These are phyloP conservation scores for Drosophila ezoana DNA, from an alignment of 2,888 invertebrate species.

Conservation along the genomic window DNA sequence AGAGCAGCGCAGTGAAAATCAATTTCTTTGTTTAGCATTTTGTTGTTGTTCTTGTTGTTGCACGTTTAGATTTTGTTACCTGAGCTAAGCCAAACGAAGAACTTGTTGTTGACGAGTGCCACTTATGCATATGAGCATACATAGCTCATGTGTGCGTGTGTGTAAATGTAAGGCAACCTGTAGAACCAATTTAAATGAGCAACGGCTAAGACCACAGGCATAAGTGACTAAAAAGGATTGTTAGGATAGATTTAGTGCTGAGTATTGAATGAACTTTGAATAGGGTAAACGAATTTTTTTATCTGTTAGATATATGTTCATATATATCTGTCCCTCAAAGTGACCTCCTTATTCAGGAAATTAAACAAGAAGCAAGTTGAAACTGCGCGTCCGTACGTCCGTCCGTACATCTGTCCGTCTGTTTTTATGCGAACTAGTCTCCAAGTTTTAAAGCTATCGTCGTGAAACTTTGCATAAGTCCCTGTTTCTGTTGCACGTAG, in stretches of 20 bases:
- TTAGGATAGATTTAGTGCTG: not conserved
- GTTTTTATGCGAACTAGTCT: no score
- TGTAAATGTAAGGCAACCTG: slow-evolving; percentile 48
- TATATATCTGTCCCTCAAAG: no score
- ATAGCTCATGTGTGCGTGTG: not conserved
- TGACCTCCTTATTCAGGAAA: no score
- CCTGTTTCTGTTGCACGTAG: no score
- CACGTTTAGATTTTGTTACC: slow-evolving; percentile 45
- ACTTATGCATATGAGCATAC: slow-evolving; percentile 21
- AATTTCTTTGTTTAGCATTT: slow-evolving; percentile 72
- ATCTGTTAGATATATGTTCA: no score
- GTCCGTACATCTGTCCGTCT: no score
- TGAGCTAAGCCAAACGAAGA: slow-evolving; percentile 31
- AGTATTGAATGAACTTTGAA: no score
- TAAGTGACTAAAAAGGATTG: slow-evolving; percentile 28
- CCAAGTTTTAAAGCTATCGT: no score
- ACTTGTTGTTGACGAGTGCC: slow-evolving; percentile 36
- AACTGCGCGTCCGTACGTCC: no score
- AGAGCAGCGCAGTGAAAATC: slow-evolving; percentile 68
- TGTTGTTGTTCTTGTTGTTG: slow-evolving; percentile 34
- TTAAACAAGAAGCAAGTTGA: no score
- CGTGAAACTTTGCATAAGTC: no score
- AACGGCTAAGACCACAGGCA: slow-evolving; percentile 35
- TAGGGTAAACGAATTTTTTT: not conserved
- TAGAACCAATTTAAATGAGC: slow-evolving; percentile 73